Evolutionary conservation across 2,797 vertebrate species (phyloP).

Genomic region (Sebastes oblongus): DNA sequence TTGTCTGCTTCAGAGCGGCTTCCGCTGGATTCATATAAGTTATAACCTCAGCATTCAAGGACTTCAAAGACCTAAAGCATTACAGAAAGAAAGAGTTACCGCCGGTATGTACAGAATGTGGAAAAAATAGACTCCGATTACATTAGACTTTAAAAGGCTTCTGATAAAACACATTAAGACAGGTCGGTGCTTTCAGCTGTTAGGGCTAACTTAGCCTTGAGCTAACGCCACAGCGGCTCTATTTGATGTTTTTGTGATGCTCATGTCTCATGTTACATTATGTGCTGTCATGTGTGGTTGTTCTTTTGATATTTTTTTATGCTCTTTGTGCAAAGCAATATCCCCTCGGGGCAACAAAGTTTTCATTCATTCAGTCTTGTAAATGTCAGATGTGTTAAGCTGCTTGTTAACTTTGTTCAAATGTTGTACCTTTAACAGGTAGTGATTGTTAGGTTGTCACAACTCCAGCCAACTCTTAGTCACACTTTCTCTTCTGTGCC

Average conservation of each 20-base stretch:
- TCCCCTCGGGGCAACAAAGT: background rate
- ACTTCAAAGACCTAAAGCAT: background rate
- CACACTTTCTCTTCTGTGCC: background rate
- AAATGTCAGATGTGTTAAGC: background rate
- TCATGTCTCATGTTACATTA: background rate
- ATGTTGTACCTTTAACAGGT: background rate
- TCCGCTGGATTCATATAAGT: background rate
- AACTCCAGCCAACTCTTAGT: background rate
- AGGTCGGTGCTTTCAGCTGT: conserved; percentile 3
- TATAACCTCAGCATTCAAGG: conserved; percentile 12
- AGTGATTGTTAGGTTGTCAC: background rate
- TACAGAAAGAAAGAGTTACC: background rate
- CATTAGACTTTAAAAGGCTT: conserved; percentile 4
- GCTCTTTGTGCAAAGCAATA: background rate
- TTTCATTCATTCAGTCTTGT: background rate
- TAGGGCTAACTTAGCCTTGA: conserved; percentile 2
- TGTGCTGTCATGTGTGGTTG: background rate
- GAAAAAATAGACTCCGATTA: background rate
- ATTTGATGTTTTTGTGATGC: background rate
- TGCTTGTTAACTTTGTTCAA: background rate
- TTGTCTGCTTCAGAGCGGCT: background rate
- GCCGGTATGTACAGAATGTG: background rate
- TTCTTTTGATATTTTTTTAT: background rate
- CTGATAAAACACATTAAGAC: background rate
- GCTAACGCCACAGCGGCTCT: background rate